Evolutionary conservation across 1,140 invertebrate genomes (phyloP).

Genomic region (Chironomus striatipennis): DNA sequence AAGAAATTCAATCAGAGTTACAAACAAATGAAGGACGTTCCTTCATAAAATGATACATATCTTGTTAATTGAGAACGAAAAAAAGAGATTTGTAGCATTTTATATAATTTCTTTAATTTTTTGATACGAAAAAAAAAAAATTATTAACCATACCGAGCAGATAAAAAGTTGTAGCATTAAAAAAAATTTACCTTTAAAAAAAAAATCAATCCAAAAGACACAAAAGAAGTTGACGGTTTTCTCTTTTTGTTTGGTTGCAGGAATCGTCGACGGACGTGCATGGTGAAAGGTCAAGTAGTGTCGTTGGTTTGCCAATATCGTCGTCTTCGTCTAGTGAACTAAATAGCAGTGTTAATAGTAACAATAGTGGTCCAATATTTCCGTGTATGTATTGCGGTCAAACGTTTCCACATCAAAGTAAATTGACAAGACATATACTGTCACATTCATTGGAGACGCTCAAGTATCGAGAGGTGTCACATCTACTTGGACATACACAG

Average conservation of each 20-base stretch:
- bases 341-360: conserved; percentile 23
- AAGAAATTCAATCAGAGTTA: too few relatives aligned
- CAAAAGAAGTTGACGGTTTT: conserved; percentile 83
- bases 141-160: not conserved
- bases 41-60: too few relatives aligned
- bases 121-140: not conserved
- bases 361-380: conserved; percentile 46
- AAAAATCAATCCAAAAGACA: conserved; percentile 35
- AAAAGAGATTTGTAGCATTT: too few relatives aligned
- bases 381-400: conserved; percentile 81
- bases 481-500: conserved; percentile 42
- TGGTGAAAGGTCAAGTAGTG: conserved; percentile 31
- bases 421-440: conserved; percentile 77
- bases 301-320: conserved; percentile 29
- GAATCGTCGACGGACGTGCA: conserved; percentile 62
- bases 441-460: conserved; percentile 77
- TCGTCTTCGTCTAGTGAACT: conserved; percentile 24
- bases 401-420: conserved; percentile 78
- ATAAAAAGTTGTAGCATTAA: not conserved
- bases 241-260: conserved; percentile 81
- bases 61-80: too few relatives aligned
- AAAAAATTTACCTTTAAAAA: not conserved
- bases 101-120: too few relatives aligned
- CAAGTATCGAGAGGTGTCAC: conserved; percentile 68
- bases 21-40: too few relatives aligned